phyloP scores from a whole-genome alignment of 2,113 vertebrate genomes.

The Blennius ocellaris region DNA sequence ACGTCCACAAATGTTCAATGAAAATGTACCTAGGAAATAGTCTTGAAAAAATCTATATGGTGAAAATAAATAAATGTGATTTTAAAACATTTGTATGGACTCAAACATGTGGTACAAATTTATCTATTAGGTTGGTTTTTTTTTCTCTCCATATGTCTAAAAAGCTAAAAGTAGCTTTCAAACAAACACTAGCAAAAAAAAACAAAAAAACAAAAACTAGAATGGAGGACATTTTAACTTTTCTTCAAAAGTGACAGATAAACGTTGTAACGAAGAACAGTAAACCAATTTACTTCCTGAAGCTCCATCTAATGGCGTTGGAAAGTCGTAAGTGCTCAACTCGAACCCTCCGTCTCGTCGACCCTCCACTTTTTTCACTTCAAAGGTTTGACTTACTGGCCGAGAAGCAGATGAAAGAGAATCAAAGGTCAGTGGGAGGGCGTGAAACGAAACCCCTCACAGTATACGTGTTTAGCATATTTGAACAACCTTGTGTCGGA shows the following conservation, averaged over 20 bases:
- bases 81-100: slow-evolving; percentile 69
- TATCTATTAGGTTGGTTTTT: slow-evolving; percentile 45
- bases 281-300: slow-evolving; percentile 52
- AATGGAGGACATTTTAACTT: neutral
- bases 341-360: slow-evolving; percentile 45
- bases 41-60: slow-evolving; percentile 92
- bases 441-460: slow-evolving; percentile 53
- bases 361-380: slow-evolving; percentile 39
- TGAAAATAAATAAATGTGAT: slow-evolving; percentile 93
- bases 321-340: slow-evolving; percentile 65
- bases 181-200: slow-evolving; percentile 52
- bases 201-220: slow-evolving; percentile 59
- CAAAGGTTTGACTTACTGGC: slow-evolving; percentile 73
- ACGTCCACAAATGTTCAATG: slow-evolving; percentile 88
- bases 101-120: slow-evolving; percentile 70
- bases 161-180: slow-evolving; percentile 65
- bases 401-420: slow-evolving; percentile 46
- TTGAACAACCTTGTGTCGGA: slow-evolving; percentile 37
- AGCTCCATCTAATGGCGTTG: slow-evolving; percentile 44
- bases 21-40: slow-evolving; percentile 92
- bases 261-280: slow-evolving; percentile 48
- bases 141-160: slow-evolving; percentile 60
- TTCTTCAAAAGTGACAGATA: slow-evolving; percentile 40
- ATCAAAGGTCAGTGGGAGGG: slow-evolving; percentile 46
- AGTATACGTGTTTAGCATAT: slow-evolving; percentile 55